Conservation (phyloP, 2,113 vertebrate species). For the human region DNA sequence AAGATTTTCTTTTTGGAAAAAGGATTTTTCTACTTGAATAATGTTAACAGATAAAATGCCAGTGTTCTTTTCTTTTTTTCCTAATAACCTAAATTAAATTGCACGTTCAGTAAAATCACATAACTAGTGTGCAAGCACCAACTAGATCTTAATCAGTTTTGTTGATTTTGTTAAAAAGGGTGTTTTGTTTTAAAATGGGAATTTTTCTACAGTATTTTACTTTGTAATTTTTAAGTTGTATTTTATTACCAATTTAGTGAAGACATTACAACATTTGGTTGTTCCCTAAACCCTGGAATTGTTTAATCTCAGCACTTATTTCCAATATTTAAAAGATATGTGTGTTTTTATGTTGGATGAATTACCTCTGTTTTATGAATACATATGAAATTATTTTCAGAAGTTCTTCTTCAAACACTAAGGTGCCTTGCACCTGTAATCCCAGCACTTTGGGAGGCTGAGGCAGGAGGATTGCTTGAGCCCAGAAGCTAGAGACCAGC, state of each 20-base stretch:
- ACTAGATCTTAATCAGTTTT: background rate
- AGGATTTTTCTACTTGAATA: slow-evolving; percentile 7
- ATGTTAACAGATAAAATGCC: slow-evolving; percentile 29
- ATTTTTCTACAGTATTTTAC: slow-evolving; percentile 1
- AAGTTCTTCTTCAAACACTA: background rate
- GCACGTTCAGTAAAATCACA: background rate
- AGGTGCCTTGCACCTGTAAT: too few species aligned
- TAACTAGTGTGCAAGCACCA: background rate
- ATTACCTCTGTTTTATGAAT: background rate
- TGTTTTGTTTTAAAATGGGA: slow-evolving; percentile 38
- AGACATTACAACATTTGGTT: background rate
- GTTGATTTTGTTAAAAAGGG: background rate
- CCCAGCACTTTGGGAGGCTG: too few species aligned
- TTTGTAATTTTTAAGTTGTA: background rate
- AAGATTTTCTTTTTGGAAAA: background rate
- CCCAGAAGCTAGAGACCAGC: too few species aligned
- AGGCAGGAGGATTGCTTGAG: too few species aligned
- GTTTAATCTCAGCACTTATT: background rate
- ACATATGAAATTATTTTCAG: slow-evolving; percentile 26
- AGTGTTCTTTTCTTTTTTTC: background rate
- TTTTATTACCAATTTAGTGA: slow-evolving; percentile 32
- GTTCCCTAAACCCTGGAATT: background rate
- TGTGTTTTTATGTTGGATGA: background rate
- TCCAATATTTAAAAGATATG: background rate
- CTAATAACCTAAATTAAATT: slow-evolving; percentile 39